A percentile compares a stretch with the other conserved stretches of the same genome.
These are phyloP conservation scores for Agapetus fuscipes DNA, from an alignment of 2,888 invertebrate genomes.

Conservation along the genomic window DNA sequence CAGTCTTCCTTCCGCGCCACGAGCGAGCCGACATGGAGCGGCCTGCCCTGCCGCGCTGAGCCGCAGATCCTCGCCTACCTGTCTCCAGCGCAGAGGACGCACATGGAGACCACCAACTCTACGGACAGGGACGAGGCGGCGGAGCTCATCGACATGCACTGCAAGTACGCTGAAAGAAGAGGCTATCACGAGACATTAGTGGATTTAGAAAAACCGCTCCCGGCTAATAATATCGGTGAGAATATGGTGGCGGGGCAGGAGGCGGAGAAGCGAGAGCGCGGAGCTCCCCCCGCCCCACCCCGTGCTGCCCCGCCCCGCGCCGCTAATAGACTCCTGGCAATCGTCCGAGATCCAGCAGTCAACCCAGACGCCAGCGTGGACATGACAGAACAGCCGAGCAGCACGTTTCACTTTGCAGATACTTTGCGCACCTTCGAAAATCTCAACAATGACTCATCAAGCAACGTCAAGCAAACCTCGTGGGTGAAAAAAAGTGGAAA, in stretches of 20 bases:
- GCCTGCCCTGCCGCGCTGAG: conserved; percentile 49
- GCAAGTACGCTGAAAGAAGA: conserved; percentile 56
- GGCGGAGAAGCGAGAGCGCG: conserved; percentile 15
- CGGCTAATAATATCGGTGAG: conserved; percentile 21
- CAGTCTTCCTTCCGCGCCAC: conserved; percentile 38
- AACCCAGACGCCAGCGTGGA: conserved; percentile 23
- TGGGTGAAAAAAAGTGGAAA: conserved; percentile 8
- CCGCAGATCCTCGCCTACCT: conserved; percentile 55
- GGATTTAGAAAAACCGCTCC: conserved; percentile 22
- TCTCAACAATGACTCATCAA: conserved; percentile 13
- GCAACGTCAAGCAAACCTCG: conserved; percentile 8
- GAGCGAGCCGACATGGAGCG: conserved; percentile 46
- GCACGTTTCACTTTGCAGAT: conserved; percentile 16
- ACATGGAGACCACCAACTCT: conserved; percentile 41
- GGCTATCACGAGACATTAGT: conserved; percentile 40
- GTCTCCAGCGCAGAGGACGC: conserved; percentile 61
- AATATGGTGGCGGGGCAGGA: conserved; percentile 16
- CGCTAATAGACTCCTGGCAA: conserved; percentile 51
- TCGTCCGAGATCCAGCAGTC: conserved; percentile 47
- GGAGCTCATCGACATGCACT: conserved; percentile 57
- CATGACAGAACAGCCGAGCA: conserved; percentile 5
- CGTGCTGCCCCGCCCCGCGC: conserved; percentile 33
- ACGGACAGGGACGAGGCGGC: conserved; percentile 45
- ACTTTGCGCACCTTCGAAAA: conserved; percentile 21
- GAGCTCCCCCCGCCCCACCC: conserved; percentile 23